phyloP scores from a whole-genome alignment of 2,888 invertebrate species.

The Agapetus fuscipes region DNA sequence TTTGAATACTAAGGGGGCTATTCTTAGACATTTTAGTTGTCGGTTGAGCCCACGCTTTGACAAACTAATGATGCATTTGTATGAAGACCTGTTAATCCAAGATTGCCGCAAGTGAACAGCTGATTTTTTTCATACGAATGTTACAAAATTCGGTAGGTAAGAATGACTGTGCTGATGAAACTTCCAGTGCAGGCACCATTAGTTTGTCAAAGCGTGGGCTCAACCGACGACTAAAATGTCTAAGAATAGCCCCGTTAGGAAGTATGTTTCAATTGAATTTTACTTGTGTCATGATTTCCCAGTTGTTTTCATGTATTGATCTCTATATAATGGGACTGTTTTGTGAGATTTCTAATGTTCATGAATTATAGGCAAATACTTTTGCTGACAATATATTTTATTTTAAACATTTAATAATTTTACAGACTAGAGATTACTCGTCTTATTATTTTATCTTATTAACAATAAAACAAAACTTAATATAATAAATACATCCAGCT shows the following conservation, averaged over 20 bases:
- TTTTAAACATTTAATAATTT: slow-evolving; percentile 9
- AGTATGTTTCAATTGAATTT: neutral
- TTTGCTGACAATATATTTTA: slow-evolving; percentile 16
- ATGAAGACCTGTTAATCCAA: too few relatives aligned
- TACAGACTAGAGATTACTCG: slow-evolving; percentile 22
- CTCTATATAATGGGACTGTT: neutral
- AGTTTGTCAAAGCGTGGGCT: too few relatives aligned
- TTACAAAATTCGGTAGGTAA: neutral
- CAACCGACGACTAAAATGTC: too few relatives aligned
- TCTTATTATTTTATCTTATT: slow-evolving; percentile 19
- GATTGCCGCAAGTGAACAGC: too few relatives aligned
- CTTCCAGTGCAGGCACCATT: too few relatives aligned
- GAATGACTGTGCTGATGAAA: neutral
- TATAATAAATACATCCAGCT: slow-evolving; percentile 13
- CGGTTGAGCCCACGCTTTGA: too few relatives aligned
- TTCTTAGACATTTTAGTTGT: too few relatives aligned
- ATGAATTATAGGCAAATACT: neutral
- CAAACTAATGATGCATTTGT: too few relatives aligned
- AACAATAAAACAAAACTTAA: slow-evolving; percentile 15
- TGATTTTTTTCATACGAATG: too few relatives aligned
- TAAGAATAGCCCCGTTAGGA: too few relatives aligned
- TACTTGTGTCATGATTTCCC: neutral
- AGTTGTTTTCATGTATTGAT: neutral
- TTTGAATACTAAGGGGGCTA: too few relatives aligned
- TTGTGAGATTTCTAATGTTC: neutral